A percentile compares a stretch with the other conserved stretches of the same genome.
These are phyloP conservation scores for Drosophila fulvimacula DNA, from an alignment of 2,888 invertebrate genomes.

Conservation along the genomic window DNA sequence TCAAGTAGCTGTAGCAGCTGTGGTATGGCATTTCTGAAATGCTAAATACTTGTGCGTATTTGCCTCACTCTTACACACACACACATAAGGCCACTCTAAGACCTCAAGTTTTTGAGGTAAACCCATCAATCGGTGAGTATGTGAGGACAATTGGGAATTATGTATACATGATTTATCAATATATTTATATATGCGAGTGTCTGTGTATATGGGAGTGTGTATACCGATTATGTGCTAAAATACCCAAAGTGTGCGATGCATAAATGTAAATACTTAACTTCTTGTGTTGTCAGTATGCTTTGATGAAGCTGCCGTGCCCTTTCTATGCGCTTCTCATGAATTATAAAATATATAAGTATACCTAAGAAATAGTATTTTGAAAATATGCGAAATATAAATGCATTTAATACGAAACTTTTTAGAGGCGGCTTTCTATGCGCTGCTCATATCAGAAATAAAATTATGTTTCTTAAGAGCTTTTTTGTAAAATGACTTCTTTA, in stretches of 20 bases:
- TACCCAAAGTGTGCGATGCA: neutral
- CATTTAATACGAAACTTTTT: neutral
- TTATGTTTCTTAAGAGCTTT: neutral
- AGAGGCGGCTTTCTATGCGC: neutral
- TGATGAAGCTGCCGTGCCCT: neutral
- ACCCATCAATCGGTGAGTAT: constrained; percentile 10
- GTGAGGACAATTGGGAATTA: constrained; percentile 12
- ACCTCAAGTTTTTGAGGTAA: constrained; percentile 18
- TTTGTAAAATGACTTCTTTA: neutral
- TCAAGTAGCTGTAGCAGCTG: constrained; percentile 45
- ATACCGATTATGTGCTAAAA: neutral
- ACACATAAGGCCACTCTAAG: neutral
- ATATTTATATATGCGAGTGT: neutral
- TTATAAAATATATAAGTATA: neutral
- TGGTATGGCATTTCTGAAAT: constrained; percentile 31
- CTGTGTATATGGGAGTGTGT: neutral
- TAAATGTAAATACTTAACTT: constrained; percentile 2
- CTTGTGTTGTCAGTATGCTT: neutral
- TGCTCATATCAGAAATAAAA: neutral
- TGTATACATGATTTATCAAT: constrained; percentile 9
- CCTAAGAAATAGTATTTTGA: neutral
- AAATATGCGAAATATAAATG: neutral
- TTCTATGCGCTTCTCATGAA: neutral
- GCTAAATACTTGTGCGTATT: constrained; percentile 35
- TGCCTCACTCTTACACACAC: constrained; percentile 12